phyloP scores from a whole-genome alignment of 2,888 invertebrate genomes.

The Xanthia icteritia region DNA sequence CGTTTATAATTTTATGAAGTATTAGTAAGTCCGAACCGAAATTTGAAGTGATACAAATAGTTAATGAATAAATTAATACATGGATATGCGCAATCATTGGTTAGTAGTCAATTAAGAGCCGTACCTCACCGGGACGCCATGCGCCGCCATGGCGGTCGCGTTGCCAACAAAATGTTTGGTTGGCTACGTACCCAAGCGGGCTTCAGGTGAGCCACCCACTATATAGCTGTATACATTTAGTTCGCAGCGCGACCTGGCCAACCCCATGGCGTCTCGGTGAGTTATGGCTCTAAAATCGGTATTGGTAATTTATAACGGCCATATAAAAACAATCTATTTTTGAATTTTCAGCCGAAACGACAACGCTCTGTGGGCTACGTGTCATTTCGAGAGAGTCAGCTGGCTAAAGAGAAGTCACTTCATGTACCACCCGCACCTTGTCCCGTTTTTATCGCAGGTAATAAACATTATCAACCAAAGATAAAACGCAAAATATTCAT shows the following conservation, averaged over 20 bases:
- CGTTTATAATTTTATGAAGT: too few relatives aligned
- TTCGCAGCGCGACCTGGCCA: too few relatives aligned
- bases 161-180: background rate
- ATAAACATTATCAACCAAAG: background rate
- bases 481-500: background rate
- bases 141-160: background rate
- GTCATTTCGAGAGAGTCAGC: conserved; percentile 72
- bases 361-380: conserved; percentile 71
- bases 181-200: background rate
- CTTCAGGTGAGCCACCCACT: too few relatives aligned
- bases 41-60: background rate
- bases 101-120: background rate
- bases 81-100: background rate
- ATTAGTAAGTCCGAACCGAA: too few relatives aligned
- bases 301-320: background rate
- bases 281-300: background rate
- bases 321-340: background rate
- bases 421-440: conserved; percentile 6
- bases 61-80: background rate
- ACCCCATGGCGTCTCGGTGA: background rate
- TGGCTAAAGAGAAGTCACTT: conserved; percentile 28
- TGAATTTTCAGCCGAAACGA: conserved; percentile 73
- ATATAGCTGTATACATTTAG: too few relatives aligned
- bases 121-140: background rate
- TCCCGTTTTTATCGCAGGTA: conserved; percentile 59